Conservation (phyloP, 2,888 invertebrate genomes). For the Conistra vaccinii region DNA sequence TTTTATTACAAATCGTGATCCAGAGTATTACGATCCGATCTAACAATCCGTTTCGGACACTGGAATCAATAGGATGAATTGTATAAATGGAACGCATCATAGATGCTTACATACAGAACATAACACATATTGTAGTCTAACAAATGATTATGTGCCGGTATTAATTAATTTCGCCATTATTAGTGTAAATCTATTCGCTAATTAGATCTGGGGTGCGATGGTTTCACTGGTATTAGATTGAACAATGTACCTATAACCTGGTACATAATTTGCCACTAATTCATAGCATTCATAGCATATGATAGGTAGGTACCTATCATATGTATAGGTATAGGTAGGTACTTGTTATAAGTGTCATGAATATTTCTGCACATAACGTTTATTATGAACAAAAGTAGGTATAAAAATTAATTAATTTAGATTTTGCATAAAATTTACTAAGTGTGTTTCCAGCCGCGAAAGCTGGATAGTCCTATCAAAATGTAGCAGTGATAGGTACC, state of each 20-base stretch:
- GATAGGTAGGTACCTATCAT: background rate
- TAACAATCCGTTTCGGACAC: background rate
- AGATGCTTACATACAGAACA: background rate
- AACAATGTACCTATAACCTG: background rate
- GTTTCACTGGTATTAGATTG: constrained; percentile 7
- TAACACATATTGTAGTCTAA: background rate
- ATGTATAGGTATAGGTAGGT: background rate
- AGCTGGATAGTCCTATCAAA: background rate
- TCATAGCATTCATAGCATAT: background rate
- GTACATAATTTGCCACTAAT: background rate
- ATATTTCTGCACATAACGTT: background rate
- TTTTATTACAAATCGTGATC: background rate
- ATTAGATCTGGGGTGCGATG: constrained; percentile 14
- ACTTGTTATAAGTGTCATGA: background rate
- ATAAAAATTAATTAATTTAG: background rate
- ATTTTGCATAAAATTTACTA: background rate
- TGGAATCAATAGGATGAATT: background rate
- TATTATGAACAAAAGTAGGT: background rate
- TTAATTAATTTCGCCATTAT: constrained; percentile 42
- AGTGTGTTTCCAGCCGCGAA: background rate
- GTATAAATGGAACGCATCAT: constrained; percentile 8
- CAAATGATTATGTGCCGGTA: constrained; percentile 21
- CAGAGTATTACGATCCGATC: background rate
- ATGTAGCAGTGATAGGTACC: background rate
- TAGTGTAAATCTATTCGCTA: constrained; percentile 24